Percentiles rank a stretch among this genome's conserved stretches.
Conservation (phyloP, 2,113 vertebrate species). For the Mastomys natalensis region DNA sequence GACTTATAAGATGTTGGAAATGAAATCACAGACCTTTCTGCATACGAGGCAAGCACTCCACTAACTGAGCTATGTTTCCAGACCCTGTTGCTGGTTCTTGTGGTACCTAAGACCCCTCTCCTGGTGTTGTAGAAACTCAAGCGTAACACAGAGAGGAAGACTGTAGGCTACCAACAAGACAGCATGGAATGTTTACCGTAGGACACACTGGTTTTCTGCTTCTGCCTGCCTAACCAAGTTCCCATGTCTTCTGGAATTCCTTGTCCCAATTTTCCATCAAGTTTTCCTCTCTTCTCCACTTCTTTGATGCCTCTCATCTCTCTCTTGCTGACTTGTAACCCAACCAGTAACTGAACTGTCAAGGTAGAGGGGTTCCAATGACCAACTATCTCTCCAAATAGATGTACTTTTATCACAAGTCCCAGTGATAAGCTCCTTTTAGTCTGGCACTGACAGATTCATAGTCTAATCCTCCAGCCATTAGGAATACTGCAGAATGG, state of each 20-base stretch:
- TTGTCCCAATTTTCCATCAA: neutral
- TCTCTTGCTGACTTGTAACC: neutral
- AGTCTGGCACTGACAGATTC: neutral
- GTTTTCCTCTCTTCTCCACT: neutral
- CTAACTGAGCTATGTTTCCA: neutral
- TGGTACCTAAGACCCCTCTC: conserved; percentile 31
- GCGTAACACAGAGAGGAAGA: neutral
- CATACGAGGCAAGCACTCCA: neutral
- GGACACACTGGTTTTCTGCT: neutral
- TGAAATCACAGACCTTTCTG: neutral
- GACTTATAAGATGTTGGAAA: neutral
- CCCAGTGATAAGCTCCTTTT: neutral
- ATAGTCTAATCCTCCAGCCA: neutral
- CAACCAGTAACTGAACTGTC: neutral
- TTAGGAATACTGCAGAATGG: neutral
- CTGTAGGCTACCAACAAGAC: neutral
- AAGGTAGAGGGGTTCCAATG: neutral
- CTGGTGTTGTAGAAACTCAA: neutral
- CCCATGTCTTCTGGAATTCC: neutral
- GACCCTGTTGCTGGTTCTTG: neutral
- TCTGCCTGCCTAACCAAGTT: neutral
- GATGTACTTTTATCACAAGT: neutral
- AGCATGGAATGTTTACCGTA: neutral
- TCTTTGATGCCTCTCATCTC: neutral
- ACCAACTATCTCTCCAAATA: neutral